Evolutionary conservation across 2,888 invertebrate species (phyloP).

Genomic region (Clepsis dumicolana): DNA sequence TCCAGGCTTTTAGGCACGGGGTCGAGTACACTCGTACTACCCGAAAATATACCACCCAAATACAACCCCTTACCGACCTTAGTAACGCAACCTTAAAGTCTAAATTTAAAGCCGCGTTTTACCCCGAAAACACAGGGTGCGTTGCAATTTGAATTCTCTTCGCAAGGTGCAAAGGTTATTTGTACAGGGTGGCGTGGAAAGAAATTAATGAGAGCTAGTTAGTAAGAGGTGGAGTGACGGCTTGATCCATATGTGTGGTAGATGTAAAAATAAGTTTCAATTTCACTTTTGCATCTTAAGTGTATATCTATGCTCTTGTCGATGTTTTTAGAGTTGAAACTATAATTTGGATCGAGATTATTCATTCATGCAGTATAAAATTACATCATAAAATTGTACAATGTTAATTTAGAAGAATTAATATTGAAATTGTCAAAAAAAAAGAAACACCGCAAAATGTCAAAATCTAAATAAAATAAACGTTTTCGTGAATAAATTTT

Average conservation of each 20-base stretch:
- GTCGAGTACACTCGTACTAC: conserved; percentile 38
- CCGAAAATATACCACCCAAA: neutral
- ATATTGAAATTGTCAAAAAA: no score
- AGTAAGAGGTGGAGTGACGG: conserved; percentile 4
- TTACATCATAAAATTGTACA: no score
- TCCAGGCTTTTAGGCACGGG: conserved; percentile 33
- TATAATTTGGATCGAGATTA: neutral
- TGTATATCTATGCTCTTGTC: neutral
- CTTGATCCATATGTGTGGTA: conserved; percentile 26
- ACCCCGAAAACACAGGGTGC: neutral
- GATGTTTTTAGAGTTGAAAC: neutral
- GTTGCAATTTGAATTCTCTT: conserved; percentile 7
- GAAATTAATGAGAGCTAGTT: conserved; percentile 28
- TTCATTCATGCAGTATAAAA: no score
- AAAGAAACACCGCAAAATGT: no score
- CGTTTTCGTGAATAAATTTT: no score
- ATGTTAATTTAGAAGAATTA: no score
- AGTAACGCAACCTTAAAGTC: neutral
- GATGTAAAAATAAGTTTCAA: conserved; percentile 16
- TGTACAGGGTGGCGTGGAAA: neutral
- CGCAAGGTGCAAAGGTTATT: neutral
- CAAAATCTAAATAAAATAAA: no score
- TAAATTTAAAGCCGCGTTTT: neutral
- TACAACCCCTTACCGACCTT: neutral
- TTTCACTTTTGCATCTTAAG: conserved; percentile 6